Conservation (phyloP, 1,140 invertebrate species). For the Polypedilum vanderplanki region DNA sequence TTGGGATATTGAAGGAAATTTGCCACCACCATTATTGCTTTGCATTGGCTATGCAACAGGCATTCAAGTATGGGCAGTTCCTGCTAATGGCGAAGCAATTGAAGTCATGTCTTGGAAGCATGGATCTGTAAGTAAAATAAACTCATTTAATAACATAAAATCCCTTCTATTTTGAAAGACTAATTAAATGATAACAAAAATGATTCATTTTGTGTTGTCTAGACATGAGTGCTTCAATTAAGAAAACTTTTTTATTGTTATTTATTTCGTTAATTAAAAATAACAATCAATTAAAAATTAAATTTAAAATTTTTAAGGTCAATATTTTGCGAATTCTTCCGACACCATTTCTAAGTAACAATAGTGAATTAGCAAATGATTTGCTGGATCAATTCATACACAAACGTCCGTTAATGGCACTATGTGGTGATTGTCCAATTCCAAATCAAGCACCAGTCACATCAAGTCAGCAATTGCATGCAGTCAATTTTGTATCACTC, state of each 20-base stretch:
- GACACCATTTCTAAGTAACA: constrained; percentile 54
- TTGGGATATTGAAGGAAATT: constrained; percentile 52
- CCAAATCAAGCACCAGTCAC: constrained; percentile 49
- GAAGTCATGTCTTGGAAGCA: constrained; percentile 87
- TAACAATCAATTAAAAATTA: too few relatives aligned
- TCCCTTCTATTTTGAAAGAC: too few relatives aligned
- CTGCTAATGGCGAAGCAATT: constrained; percentile 79
- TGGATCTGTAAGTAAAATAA: constrained; percentile 59
- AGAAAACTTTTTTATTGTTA: too few relatives aligned
- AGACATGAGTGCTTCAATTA: too few relatives aligned
- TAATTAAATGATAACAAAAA: too few relatives aligned
- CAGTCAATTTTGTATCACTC: constrained; percentile 83
- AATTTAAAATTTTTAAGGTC: too few relatives aligned
- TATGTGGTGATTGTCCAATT: constrained; percentile 59
- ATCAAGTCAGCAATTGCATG: constrained; percentile 74
- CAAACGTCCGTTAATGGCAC: constrained; percentile 77
- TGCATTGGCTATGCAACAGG: constrained; percentile 77
- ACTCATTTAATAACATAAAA: too few relatives aligned
- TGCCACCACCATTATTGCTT: constrained; percentile 67
- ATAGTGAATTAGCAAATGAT: constrained; percentile 44
- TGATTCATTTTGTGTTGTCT: too few relatives aligned
- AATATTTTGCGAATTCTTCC: constrained; percentile 70
- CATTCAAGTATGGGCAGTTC: constrained; percentile 61
- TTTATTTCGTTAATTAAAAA: too few relatives aligned
- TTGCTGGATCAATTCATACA: constrained; percentile 57